Base-by-base conservation (phyloP, 2,113 vertebrate species). In the Rhinichthys klamathensis region DNA sequence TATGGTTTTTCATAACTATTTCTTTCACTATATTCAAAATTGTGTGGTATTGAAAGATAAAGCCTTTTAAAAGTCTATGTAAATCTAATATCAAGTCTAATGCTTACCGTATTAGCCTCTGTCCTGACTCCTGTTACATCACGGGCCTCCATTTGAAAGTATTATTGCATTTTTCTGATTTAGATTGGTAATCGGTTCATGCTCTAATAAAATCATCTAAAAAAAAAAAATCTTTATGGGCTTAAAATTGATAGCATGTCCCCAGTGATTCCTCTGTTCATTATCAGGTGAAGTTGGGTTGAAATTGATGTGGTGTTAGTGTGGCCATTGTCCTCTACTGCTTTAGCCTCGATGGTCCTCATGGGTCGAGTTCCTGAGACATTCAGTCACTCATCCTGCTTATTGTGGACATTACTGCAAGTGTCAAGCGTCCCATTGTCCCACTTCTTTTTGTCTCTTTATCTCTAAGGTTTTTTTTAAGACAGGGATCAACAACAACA, bases 211-310 rank as follows among this genome's bases (percentile, higher is more conserved):
- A 67, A 51, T 81, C 44, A 67, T 67, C n/a, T 67, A 61, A 32
- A 25, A 67, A 65, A 65, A 32, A 61, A 4, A 15, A 41, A 41
- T 60, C 77, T 80, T 63, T 44, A 81, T 67, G 61, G 25, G 18
- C 44, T 81, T 65, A 49, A 21, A 81, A 81, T 67, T 81, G 61
- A 81, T 69, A 51, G 79, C 5, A 69, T 69, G 27, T 51, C 79
- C n/a, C 35, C 4, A 18, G 60, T 65, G 79, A 23, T 65, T 12
- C n/a, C 6, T 81, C 27, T 32, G 38, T 67, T 81, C 61, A 81
- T 81, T 49, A 67, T 65, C 16, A 81, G n/a, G 41, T 12, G 18
- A 67, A 13, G 44, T 21, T 67, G 15, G 27, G 61, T 67, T 61
- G n/a, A 81, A 51, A 80, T 44, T 27, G 58, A 80, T 80, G 35